phyloP scores from a whole-genome alignment of 1,140 invertebrate genomes.

The Solen grandis region DNA sequence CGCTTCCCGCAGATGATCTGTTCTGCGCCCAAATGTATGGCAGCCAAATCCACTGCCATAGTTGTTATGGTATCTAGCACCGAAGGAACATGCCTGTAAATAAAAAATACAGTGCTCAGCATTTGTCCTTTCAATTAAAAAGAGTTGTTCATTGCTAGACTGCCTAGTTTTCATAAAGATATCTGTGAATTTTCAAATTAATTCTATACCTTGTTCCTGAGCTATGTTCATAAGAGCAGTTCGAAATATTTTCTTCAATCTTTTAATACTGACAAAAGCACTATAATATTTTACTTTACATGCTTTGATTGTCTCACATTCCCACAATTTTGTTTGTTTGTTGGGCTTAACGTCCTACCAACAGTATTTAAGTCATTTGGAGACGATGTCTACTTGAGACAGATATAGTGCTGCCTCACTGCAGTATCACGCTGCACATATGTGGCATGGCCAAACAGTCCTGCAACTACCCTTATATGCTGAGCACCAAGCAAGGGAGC shows the following conservation, averaged over 20 bases:
- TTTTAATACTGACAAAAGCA: too few relatives aligned
- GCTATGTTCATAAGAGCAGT: too few relatives aligned
- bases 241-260: too few relatives aligned
- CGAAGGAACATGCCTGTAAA: conserved; percentile 77
- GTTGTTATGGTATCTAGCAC: conserved; percentile 67
- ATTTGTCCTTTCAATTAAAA: too few relatives aligned
- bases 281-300: too few relatives aligned
- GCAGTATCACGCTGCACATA: background rate
- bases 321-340: conserved; percentile 7
- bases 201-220: too few relatives aligned
- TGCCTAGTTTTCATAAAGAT: too few relatives aligned
- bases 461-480: background rate
- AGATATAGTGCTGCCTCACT: background rate
- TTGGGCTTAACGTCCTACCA: background rate
- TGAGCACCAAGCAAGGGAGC: background rate
- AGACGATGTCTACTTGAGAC: background rate
- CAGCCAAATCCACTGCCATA: conserved; percentile 66
- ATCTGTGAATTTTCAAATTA: too few relatives aligned
- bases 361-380: background rate
- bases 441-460: background rate
- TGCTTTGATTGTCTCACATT: too few relatives aligned
- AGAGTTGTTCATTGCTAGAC: too few relatives aligned
- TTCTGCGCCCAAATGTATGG: conserved; percentile 73
- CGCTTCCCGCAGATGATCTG: conserved; percentile 72
- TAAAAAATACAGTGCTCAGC: too few relatives aligned